Conservation (phyloP, 2,888 invertebrate genomes). For the Bibio marci region DNA sequence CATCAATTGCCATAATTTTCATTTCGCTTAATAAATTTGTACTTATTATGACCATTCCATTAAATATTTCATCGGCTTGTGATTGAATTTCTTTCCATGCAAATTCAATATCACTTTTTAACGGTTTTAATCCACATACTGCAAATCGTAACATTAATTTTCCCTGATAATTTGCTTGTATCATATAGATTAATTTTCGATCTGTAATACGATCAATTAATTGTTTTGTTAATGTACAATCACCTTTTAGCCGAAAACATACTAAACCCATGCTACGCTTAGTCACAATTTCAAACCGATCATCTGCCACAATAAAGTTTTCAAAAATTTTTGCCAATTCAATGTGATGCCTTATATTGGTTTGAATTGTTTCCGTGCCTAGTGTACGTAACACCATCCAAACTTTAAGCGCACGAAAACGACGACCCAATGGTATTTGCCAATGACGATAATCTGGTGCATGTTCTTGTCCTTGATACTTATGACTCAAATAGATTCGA, state of each 20-base stretch:
- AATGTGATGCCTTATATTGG: conserved; percentile 58
- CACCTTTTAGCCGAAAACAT: conserved; percentile 71
- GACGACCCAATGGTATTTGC: conserved; percentile 69
- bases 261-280: conserved; percentile 66
- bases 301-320: conserved; percentile 46
- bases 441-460: conserved; percentile 53
- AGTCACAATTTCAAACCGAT: conserved; percentile 60
- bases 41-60: too few species aligned
- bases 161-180: conserved; percentile 53
- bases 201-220: conserved; percentile 56
- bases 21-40: too few species aligned
- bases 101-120: conserved; percentile 51
- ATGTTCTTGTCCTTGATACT: conserved; percentile 37
- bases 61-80: conserved; percentile 30
- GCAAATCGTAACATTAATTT: conserved; percentile 64
- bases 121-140: conserved; percentile 56
- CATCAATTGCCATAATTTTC: too few species aligned
- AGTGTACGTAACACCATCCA: conserved; percentile 80
- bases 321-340: conserved; percentile 64
- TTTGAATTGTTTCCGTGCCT: conserved; percentile 64
- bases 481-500: conserved; percentile 69
- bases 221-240: conserved; percentile 48
- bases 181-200: conserved; percentile 63
- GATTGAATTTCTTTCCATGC: conserved; percentile 51
- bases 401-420: conserved; percentile 80